A percentile compares a stretch with the other conserved stretches of the same genome.
Evolutionary conservation across 1,140 invertebrate species (phyloP).

Genomic region (Macrostomum lignano): DNA sequence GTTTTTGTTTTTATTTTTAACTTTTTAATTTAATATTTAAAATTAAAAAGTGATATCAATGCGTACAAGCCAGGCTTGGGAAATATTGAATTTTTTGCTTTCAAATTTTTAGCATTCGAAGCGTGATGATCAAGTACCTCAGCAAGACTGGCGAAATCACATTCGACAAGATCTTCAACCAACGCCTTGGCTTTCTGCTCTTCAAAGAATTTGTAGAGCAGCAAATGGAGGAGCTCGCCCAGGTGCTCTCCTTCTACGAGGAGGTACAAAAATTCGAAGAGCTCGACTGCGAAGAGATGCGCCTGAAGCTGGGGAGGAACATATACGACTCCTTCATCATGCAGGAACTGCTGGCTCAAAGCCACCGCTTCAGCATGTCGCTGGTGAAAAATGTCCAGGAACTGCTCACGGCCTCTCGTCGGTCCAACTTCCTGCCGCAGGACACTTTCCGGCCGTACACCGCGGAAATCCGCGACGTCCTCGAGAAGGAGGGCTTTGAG

Average conservation of each 20-base stretch:
- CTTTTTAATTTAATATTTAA: too few relatives aligned
- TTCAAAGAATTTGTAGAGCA: conserved; percentile 99
- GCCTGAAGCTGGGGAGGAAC: conserved; percentile 65
- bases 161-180: conserved; percentile 99
- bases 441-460: conserved; percentile 17
- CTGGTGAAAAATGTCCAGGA: conserved; percentile 1
- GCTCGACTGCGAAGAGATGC: conserved; percentile 74
- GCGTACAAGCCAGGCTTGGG: too few relatives aligned
- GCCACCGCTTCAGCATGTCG: conserved; percentile 34
- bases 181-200: conserved; percentile 71
- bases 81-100: too few relatives aligned
- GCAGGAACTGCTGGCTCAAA: conserved; percentile 89
- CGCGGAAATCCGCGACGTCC: too few relatives aligned
- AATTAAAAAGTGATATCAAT: too few relatives aligned
- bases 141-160: conserved; percentile 94
- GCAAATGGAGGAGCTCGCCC: conserved; percentile 72
- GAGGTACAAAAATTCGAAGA: conserved; percentile 98
- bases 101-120: conserved; percentile 94
- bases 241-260: conserved; percentile 97
- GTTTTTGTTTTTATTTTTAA: too few relatives aligned
- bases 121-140: conserved; percentile 97
- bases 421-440: not conserved
- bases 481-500: too few relatives aligned
- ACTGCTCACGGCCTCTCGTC: not conserved
- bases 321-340: conserved; percentile 99